Evolutionary conservation across 64 coral and sea anemone species (phyloP).

Genomic region (Platygyra sinensis): DNA sequence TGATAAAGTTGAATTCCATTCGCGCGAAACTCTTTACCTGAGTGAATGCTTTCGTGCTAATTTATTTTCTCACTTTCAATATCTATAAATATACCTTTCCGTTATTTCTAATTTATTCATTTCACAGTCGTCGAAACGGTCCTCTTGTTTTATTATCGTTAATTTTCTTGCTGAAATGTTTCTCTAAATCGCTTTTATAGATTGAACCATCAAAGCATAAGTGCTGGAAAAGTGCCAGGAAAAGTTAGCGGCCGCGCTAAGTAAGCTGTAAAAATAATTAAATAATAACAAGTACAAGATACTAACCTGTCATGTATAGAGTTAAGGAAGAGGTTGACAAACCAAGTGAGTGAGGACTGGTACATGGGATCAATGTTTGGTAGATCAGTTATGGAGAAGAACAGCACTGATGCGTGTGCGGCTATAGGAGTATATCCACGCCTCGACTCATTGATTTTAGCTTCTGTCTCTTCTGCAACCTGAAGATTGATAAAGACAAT

Average conservation of each 20-base stretch:
- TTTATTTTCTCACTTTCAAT: no score
- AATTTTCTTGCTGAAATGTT: no score
- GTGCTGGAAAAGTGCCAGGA: no score
- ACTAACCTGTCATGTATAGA: conserved; percentile 98
- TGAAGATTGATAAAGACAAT: background rate
- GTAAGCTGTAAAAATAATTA: background rate
- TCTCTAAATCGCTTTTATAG: no score
- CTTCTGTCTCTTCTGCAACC: conserved; percentile 97
- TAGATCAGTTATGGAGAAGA: conserved; percentile 97
- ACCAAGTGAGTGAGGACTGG: conserved; percentile 98
- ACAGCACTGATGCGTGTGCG: conserved; percentile 90
- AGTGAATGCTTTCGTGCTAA: no score
- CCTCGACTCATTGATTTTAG: conserved; percentile 96
- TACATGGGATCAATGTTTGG: conserved; percentile 99
- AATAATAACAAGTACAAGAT: background rate
- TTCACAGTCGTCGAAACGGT: no score
- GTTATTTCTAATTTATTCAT: no score
- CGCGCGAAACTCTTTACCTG: no score
- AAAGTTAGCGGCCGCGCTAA: background rate
- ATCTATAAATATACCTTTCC: no score
- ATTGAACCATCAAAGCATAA: no score
- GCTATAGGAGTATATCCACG: conserved; percentile 95
- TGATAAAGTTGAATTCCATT: no score
- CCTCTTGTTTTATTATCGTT: no score
- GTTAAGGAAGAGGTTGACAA: conserved; percentile 97